These are phyloP conservation scores for Scolopax bukidnonensis DNA, from an alignment of 2,797 vertebrate species.

Conservation along the genomic window DNA sequence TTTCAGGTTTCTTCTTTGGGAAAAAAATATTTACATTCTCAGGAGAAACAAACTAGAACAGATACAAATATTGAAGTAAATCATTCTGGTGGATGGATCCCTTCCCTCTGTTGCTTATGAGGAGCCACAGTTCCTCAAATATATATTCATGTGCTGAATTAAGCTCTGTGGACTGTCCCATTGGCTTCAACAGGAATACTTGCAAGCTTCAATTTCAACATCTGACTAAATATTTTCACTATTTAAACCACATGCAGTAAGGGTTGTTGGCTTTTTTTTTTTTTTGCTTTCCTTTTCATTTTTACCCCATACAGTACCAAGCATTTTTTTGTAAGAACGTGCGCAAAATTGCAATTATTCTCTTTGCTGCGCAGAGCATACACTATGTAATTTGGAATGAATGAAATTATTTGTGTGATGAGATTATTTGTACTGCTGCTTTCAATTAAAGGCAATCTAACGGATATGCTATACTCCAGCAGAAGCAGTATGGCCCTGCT, in stretches of 20 bases:
- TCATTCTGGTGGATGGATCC: background rate
- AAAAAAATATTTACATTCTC: slow-evolving; percentile 17
- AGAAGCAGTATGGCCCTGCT: background rate
- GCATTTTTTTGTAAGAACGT: background rate
- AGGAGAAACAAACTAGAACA: background rate
- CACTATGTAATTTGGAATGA: background rate
- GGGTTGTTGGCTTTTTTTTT: background rate
- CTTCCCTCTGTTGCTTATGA: background rate
- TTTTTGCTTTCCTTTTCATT: background rate
- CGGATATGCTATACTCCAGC: background rate
- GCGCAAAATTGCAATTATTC: background rate
- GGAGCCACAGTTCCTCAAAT: background rate
- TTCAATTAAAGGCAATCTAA: background rate
- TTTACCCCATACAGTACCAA: background rate
- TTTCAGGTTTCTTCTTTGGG: background rate
- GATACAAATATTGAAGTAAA: background rate
- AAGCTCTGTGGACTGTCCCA: background rate
- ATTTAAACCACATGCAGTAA: background rate
- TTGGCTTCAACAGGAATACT: background rate
- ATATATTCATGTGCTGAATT: background rate
- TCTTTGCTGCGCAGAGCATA: background rate
- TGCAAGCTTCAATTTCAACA: background rate
- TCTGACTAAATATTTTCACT: background rate
- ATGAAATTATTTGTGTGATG: background rate
- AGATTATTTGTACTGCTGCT: background rate